Conservation (phyloP, 1,140 invertebrate species). For the Musca vetustissima region DNA sequence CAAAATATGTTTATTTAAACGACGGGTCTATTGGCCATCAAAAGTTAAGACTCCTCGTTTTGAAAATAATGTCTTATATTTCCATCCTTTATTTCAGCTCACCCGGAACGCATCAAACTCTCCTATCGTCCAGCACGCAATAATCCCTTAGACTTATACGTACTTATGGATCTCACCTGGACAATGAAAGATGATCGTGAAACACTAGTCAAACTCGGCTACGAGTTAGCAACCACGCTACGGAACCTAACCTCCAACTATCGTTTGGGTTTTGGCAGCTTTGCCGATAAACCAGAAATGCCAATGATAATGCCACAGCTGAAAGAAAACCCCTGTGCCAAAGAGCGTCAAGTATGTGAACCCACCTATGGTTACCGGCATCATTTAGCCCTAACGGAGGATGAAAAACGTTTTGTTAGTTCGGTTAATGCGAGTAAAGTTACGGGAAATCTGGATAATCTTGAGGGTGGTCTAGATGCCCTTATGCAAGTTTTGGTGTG, state of each 20-base stretch:
- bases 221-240: constrained; percentile 64
- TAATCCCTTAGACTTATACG: constrained; percentile 92
- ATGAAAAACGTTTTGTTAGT: constrained; percentile 60
- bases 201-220: constrained; percentile 75
- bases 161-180: constrained; percentile 87
- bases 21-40: no score
- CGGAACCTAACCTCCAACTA: constrained; percentile 79
- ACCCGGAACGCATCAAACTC: constrained; percentile 59
- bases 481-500: constrained; percentile 98
- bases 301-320: constrained; percentile 67
- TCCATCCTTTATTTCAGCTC: constrained; percentile 46
- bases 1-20: no score
- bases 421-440: constrained; percentile 69
- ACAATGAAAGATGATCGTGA: constrained; percentile 87
- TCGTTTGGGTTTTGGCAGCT: constrained; percentile 80
- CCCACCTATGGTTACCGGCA: constrained; percentile 72
- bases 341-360: constrained; percentile 58
- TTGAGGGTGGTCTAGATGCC: constrained; percentile 97
- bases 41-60: no score
- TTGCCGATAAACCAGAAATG: constrained; percentile 80
- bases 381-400: constrained; percentile 65
- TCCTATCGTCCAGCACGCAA: constrained; percentile 68
- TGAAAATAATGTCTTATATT: neutral
- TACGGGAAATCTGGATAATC: constrained; percentile 95
- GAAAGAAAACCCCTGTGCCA: constrained; percentile 61